Conservation (phyloP, 2,797 vertebrate genomes). For the Falco berigora region DNA sequence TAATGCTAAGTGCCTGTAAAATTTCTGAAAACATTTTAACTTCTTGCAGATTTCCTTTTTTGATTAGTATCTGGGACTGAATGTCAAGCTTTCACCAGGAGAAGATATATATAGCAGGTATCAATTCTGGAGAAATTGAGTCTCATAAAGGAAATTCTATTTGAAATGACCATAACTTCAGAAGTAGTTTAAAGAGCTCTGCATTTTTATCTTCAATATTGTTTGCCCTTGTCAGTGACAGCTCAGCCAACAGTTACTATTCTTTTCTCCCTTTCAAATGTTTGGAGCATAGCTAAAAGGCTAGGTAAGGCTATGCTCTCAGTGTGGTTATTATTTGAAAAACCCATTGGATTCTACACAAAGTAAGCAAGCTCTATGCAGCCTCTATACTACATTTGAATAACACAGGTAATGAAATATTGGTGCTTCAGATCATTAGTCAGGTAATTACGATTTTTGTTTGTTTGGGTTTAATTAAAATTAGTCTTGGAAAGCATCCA, state of each 20-base stretch:
- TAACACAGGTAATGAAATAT: slow-evolving; percentile 10
- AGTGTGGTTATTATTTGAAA: background rate
- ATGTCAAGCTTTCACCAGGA: background rate
- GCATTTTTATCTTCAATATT: background rate
- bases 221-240: background rate
- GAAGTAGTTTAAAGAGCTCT: background rate
- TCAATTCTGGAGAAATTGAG: slow-evolving; percentile 4
- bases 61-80: background rate
- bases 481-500: background rate
- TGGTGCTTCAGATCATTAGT: slow-evolving; percentile 11
- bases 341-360: background rate
- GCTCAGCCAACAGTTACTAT: background rate
- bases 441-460: slow-evolving; percentile 30
- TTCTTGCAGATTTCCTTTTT: background rate
- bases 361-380: background rate
- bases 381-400: background rate
- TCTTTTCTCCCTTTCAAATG: background rate
- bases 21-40: background rate
- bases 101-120: background rate
- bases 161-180: slow-evolving; percentile 7
- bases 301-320: background rate
- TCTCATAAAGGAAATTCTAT: slow-evolving; percentile 1
- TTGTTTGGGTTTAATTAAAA: slow-evolving; percentile 45
- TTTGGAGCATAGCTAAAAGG: background rate
- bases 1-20: background rate